These are phyloP conservation scores for Eupithecia subfuscata DNA, from an alignment of 2,888 invertebrate genomes.

Conservation along the genomic window DNA sequence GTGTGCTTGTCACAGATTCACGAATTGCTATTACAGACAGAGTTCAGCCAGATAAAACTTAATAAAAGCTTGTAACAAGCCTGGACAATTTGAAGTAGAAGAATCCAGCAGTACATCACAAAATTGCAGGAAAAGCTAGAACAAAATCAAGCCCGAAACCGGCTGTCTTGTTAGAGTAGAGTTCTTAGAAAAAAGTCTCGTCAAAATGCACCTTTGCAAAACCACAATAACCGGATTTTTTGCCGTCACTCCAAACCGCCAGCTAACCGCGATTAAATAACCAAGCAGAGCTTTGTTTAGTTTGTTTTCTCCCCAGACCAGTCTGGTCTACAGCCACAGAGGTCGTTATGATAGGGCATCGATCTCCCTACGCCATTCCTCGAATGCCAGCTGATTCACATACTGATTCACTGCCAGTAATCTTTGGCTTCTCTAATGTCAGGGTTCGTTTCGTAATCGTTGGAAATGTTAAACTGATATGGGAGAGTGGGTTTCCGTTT, in stretches of 20 bases:
- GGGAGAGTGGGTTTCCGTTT: background rate
- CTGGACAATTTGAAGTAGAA: background rate
- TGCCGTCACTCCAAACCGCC: conserved; percentile 1
- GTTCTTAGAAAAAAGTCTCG: conserved; percentile 3
- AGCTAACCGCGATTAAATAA: conserved; percentile 23
- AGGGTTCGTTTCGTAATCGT: conserved; percentile 9
- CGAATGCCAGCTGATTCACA: conserved; percentile 35
- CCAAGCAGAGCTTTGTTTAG: conserved; percentile 25
- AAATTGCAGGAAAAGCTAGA: background rate
- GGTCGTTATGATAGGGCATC: conserved; percentile 38
- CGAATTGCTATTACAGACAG: background rate
- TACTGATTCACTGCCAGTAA: conserved; percentile 18
- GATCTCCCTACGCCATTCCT: conserved; percentile 32
- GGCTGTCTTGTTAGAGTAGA: background rate
- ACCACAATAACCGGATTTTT: background rate
- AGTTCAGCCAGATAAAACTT: background rate
- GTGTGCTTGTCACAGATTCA: background rate
- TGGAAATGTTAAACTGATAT: background rate
- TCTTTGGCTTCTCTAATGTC: conserved; percentile 12
- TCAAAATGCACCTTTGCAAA: background rate
- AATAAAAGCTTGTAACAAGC: background rate
- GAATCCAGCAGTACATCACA: background rate
- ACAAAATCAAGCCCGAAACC: background rate
- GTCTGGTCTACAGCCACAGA: conserved; percentile 34
- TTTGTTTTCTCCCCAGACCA: conserved; percentile 13